Conservation (phyloP, 2,888 invertebrate genomes). For the Ditylenchus weischeri region DNA sequence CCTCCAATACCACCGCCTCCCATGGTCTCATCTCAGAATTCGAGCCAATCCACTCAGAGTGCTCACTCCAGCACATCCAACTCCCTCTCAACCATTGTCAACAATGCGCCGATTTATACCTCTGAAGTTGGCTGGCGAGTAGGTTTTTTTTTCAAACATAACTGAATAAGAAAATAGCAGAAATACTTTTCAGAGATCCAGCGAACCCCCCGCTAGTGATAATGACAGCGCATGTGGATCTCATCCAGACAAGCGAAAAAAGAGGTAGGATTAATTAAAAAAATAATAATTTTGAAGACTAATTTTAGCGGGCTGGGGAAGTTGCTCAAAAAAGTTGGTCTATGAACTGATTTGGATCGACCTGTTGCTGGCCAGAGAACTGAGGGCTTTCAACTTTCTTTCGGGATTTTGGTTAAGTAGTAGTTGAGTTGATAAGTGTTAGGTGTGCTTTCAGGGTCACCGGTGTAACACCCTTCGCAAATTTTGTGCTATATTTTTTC, state of each 20-base stretch:
- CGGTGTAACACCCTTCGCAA: no score
- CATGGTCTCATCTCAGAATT: neutral
- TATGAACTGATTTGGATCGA: no score
- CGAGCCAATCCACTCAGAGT: neutral
- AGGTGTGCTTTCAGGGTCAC: no score
- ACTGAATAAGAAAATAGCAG: no score
- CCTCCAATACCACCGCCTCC: neutral
- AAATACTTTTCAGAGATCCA: constrained; percentile 18
- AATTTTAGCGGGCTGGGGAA: neutral
- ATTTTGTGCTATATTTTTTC: no score
- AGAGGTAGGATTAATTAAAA: neutral
- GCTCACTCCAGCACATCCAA: neutral
- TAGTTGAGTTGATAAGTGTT: no score
- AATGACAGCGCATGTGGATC: constrained; percentile 18
- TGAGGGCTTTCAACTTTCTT: no score
- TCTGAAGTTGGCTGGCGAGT: neutral
- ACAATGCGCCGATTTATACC: neutral
- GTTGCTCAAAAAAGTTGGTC: neutral
- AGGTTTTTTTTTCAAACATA: neutral
- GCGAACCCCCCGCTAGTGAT: constrained; percentile 24
- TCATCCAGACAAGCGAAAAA: constrained; percentile 12
- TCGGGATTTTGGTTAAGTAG: no score
- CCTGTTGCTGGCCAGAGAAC: no score
- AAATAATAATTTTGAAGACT: neutral
- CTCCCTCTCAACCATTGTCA: neutral